phyloP scores from a whole-genome alignment of 2,888 invertebrate genomes.

The Ophonus ardosiacus region DNA sequence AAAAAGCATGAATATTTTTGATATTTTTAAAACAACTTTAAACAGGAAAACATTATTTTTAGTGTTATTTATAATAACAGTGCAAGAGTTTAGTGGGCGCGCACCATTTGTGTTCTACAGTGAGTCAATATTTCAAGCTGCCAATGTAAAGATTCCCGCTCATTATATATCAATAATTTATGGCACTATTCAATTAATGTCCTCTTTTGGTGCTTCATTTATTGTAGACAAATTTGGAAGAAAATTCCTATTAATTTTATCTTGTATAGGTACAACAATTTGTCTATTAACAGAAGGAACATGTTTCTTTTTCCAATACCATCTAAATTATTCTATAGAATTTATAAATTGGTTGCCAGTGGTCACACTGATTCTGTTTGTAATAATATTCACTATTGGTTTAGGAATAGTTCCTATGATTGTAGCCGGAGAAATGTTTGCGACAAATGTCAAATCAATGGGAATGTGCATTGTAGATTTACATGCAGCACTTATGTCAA shows the following conservation, averaged over 20 bases:
- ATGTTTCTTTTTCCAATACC: constrained; percentile 75
- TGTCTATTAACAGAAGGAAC: constrained; percentile 74
- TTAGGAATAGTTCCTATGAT: constrained; percentile 77
- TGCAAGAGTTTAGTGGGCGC: constrained; percentile 80
- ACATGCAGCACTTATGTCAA: constrained; percentile 76
- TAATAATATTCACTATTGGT: constrained; percentile 77
- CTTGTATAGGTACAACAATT: constrained; percentile 75
- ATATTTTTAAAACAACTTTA: constrained; percentile 10
- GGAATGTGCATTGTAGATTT: constrained; percentile 79
- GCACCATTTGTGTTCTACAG: constrained; percentile 81
- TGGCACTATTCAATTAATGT: constrained; percentile 78
- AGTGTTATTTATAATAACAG: constrained; percentile 68
- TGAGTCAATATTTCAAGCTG: constrained; percentile 76
- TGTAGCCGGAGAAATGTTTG: constrained; percentile 78
- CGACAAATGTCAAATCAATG: constrained; percentile 78
- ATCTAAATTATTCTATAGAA: constrained; percentile 71
- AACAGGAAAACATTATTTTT: constrained; percentile 27
- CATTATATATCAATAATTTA: constrained; percentile 71
- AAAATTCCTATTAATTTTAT: constrained; percentile 77
- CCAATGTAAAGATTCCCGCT: constrained; percentile 74
- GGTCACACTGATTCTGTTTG: constrained; percentile 75
- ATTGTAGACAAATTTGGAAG: constrained; percentile 80
- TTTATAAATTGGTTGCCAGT: constrained; percentile 75
- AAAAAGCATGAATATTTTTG: not conserved
- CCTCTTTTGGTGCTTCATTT: constrained; percentile 78